Evolutionary conservation across 2,113 vertebrate species (phyloP).

Genomic region (Hipposideros armiger): DNA sequence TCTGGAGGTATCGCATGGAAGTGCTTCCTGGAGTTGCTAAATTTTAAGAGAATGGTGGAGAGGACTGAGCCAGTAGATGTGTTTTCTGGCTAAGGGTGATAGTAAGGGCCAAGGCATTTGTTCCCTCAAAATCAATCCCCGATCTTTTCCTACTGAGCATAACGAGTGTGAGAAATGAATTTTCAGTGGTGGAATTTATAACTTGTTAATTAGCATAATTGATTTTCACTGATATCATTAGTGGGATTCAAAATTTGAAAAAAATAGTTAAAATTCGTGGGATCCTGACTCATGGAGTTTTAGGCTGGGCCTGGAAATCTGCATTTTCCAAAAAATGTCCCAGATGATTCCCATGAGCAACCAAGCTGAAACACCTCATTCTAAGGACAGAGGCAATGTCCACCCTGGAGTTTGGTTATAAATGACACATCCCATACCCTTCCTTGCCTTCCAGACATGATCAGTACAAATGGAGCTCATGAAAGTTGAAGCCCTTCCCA

Average conservation of each 20-base stretch:
- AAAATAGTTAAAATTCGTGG: not conserved
- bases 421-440: not conserved
- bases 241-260: not conserved
- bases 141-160: not conserved
- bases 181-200: not conserved
- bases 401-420: not conserved
- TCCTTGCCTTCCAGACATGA: not conserved
- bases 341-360: not conserved
- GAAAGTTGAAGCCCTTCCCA: not conserved
- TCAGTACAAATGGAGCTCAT: not conserved
- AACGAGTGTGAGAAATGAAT: not conserved
- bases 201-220: not conserved
- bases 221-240: not conserved
- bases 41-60: not conserved
- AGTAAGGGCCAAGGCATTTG: not conserved
- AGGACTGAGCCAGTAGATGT: not conserved
- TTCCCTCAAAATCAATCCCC: not conserved
- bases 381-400: not conserved
- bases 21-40: not conserved
- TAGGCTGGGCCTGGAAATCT: not conserved
- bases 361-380: not conserved
- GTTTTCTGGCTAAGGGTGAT: not conserved
- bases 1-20: not conserved
- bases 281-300: not conserved
- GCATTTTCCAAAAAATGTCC: not conserved